Conservation (phyloP, 2,888 invertebrate genomes). For the Dynastes tityus region DNA sequence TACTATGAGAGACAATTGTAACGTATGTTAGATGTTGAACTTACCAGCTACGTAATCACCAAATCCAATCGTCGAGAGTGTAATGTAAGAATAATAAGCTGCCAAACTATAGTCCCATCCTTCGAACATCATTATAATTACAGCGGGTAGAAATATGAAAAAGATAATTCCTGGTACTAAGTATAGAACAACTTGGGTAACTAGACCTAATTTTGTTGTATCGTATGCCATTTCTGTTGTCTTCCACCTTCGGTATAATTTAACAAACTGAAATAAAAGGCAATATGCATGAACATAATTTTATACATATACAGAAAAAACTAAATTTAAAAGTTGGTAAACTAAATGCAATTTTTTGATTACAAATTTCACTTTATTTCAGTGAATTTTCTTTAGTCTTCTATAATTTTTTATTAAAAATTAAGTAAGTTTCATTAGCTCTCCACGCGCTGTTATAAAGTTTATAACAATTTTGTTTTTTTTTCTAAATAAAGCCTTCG, state of each 20-base stretch:
- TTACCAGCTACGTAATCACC: slow-evolving; percentile 93
- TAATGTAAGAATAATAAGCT: slow-evolving; percentile 91
- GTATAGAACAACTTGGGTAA: slow-evolving; percentile 87
- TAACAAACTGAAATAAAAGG: slow-evolving; percentile 77
- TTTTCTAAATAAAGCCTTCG: too few relatives aligned
- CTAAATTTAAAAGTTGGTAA: too few relatives aligned
- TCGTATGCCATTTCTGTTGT: slow-evolving; percentile 78
- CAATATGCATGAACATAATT: background rate
- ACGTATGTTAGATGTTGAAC: slow-evolving; percentile 11
- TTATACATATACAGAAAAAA: background rate
- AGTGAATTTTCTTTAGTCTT: too few relatives aligned
- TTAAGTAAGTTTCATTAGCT: too few relatives aligned
- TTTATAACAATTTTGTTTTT: too few relatives aligned
- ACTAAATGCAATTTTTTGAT: too few relatives aligned
- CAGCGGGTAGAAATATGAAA: slow-evolving; percentile 90
- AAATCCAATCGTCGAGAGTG: slow-evolving; percentile 91
- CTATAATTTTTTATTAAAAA: too few relatives aligned
- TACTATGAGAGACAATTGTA: too few relatives aligned
- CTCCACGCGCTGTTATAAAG: too few relatives aligned
- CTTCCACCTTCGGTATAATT: slow-evolving; percentile 87
- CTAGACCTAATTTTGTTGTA: slow-evolving; percentile 80
- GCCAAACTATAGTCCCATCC: slow-evolving; percentile 89
- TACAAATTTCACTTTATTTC: too few relatives aligned
- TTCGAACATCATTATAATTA: slow-evolving; percentile 88
- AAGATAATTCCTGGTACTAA: slow-evolving; percentile 91